phyloP scores from a whole-genome alignment of 2,888 invertebrate species.

The Eupeodes luniger region DNA sequence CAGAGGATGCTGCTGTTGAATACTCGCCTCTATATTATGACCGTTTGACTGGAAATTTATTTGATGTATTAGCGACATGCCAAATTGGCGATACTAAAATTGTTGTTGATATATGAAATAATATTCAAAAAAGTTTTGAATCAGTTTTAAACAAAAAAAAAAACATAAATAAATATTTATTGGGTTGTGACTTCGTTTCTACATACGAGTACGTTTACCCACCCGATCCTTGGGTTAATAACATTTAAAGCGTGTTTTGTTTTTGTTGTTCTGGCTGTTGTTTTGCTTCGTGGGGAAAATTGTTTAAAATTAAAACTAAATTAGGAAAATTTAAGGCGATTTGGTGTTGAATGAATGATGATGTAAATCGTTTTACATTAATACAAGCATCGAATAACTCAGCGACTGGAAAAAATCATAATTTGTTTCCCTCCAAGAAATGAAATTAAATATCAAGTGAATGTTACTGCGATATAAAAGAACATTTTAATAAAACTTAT shows the following conservation, averaged over 20 bases:
- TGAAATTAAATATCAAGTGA: no score
- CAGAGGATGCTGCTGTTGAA: constrained; percentile 79
- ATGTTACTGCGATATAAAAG: no score
- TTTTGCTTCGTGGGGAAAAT: background rate
- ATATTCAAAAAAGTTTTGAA: constrained; percentile 38
- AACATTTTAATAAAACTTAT: no score
- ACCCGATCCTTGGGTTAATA: constrained; percentile 19
- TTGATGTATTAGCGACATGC: constrained; percentile 67
- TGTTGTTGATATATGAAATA: constrained; percentile 52
- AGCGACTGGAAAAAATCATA: no score
- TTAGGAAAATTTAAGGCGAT: background rate
- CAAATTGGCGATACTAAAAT: constrained; percentile 67
- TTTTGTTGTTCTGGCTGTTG: background rate
- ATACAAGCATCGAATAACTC: no score
- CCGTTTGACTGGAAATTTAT: constrained; percentile 81
- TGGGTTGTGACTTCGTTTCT: constrained; percentile 11
- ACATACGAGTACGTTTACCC: background rate
- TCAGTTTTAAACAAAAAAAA: background rate
- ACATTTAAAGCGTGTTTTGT: constrained; percentile 28
- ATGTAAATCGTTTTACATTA: no score
- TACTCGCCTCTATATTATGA: constrained; percentile 79
- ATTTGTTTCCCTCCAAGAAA: no score
- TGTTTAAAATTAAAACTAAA: background rate
- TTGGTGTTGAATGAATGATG: background rate
- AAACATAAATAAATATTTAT: constrained; percentile 4